Evolutionary conservation across 2,113 vertebrate species (phyloP), one percentile per base, ranked within the genome.

Genomic region (Circaetus gallicus): DNA sequence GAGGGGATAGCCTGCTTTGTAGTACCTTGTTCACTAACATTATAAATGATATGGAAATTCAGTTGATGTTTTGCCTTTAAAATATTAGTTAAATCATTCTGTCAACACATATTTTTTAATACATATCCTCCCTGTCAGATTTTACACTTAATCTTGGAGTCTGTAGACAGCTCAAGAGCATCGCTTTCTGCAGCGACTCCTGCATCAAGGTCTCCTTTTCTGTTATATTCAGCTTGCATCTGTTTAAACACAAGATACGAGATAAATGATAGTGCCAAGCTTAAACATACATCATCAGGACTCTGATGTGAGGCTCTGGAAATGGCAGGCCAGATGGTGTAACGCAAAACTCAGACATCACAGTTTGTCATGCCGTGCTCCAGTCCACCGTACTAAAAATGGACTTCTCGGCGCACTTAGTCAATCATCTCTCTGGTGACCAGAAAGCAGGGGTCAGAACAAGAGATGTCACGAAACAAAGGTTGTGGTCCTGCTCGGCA

Each of bases 51-150:
- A 96, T 91, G 87, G 73, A 98, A 97, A 94, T 94, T 82, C 71
- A 87, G 95, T 89, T 89, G 92, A 94, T 97, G 59, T 96, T 97
- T 97, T 97, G 93, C 93, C 94, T 97, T 96, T 96, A 95, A 97
- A 96, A 91, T 97, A 97, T 96, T 97, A 97, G 85, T 93, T 86
- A 96, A 93, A 97, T 97, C 96, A 91, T 91, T 96, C 90, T 98
- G 97, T 97, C 97, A 98, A 97, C 95, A 96, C 94, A 32, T 95
- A 96, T 96, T 95, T 97, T 97, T 97, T 96, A 97, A 96, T 96
- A 91, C 97, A 79, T 94, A 95, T 97, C 93, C 92, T 96, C 73
- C 91, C 92, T 98, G 95, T 94, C 97, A 97, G 92, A 89, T 97
- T 96, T 96, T 91, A 87, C 89, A 92, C 96, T 96, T 97, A 95